Evolutionary conservation across 1,140 invertebrate species (phyloP), one percentile per base, ranked within the genome.

Genomic region (Nilaparvata lugens): DNA sequence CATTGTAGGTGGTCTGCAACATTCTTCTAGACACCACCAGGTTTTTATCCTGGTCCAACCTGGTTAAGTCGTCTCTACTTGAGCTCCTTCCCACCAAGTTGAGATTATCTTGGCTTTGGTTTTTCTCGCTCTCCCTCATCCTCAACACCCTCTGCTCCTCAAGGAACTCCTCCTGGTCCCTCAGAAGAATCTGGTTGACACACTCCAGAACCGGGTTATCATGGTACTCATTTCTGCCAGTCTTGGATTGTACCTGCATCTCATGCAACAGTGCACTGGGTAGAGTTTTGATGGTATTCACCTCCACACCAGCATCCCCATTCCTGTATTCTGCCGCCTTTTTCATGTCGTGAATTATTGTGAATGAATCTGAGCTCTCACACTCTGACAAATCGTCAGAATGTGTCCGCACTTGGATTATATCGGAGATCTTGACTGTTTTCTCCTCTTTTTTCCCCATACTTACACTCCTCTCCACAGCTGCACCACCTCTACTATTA

Each of bases 121-220:
- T 48, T 38, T 38, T 60, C 16, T 56, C 59, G 13, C 23, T 45
- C 48, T 58, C 51, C 21, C 60, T 54, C 2, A 65, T 35, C 28
- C 56, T 40, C 5, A 45, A 38, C 19, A 55, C 52, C 43, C 59
- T 56, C 31, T 62, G 59, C 42, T 64, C 63, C 40, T 67, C 65
- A 25, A 63, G 13, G 21, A 64, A 66, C 42, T 78, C 76, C 25
- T 79, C 78, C 71, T 75, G 75, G 60, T 80, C 78, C n/a, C 74
- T 69, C 14, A 87, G 69, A 5, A 88, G 73, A 62, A 88, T 88
- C 71, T 87, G 85, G 75, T 87, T 88, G 25, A 88, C 85, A 66
- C 85, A 87, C 68, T 88, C 85, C 18, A 88, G 70, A 1, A 88
- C 85, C 1, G 85, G 86, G 73, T 87, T 87, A 65, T 87, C 84